Conservation (phyloP, 1,140 invertebrate genomes). For the Sycobia sp. region DNA sequence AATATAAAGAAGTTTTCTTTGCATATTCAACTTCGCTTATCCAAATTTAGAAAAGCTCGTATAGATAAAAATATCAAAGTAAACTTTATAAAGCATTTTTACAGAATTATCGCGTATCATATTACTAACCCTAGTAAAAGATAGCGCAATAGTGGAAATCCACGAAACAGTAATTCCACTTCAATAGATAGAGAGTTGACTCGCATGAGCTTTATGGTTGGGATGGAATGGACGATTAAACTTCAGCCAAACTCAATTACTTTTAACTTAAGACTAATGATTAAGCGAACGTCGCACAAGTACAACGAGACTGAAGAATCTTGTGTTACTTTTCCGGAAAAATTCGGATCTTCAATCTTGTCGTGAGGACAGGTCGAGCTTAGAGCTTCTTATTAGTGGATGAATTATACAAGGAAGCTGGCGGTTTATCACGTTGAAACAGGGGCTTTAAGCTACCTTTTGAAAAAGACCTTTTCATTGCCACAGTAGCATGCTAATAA, state of each 20-base stretch:
- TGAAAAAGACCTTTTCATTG: background rate
- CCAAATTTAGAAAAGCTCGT: too few species aligned
- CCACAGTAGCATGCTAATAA: conserved; percentile 13
- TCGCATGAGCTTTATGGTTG: conserved; percentile 8
- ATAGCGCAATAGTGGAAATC: conserved; percentile 23
- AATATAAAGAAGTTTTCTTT: too few species aligned
- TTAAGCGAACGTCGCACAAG: conserved; percentile 30
- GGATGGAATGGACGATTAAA: conserved; percentile 19
- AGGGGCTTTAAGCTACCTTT: conserved; percentile 5
- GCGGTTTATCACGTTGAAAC: too few species aligned
- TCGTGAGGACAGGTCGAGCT: background rate
- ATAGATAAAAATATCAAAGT: too few species aligned
- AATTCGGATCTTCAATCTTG: conserved; percentile 28
- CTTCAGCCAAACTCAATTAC: conserved; percentile 26
- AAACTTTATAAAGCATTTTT: too few species aligned
- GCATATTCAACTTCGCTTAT: too few species aligned
- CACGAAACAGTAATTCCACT: conserved; percentile 18
- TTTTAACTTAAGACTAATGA: conserved; percentile 25
- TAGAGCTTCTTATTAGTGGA: conserved; percentile 20
- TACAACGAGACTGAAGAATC: background rate
- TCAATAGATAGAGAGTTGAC: background rate
- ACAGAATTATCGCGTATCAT: too few species aligned
- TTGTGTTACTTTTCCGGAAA: conserved; percentile 15
- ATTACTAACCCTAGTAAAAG: too few species aligned
- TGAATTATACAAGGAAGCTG: conserved; percentile 16